phyloP scores from a whole-genome alignment of 1,140 invertebrate genomes.

The Olivierus martensii region DNA sequence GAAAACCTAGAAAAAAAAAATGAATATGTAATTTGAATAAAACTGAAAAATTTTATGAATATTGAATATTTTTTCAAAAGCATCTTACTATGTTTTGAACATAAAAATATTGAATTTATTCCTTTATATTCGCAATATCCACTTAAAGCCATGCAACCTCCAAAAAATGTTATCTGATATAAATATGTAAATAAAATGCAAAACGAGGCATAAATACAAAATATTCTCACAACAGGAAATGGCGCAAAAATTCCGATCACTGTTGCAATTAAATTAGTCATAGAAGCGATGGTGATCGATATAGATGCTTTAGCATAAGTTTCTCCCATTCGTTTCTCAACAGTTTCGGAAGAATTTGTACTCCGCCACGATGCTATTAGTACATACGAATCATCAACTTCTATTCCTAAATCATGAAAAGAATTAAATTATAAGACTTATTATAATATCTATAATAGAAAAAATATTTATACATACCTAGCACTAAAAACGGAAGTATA shows the following conservation, averaged over 20 bases:
- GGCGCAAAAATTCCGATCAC: slow-evolving; percentile 87
- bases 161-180: slow-evolving; percentile 89
- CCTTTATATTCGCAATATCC: slow-evolving; percentile 74
- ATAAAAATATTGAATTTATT: slow-evolving; percentile 38
- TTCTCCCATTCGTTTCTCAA: slow-evolving; percentile 69
- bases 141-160: slow-evolving; percentile 73
- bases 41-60: too few species aligned
- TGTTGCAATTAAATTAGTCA: slow-evolving; percentile 92
- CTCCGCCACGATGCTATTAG: slow-evolving; percentile 86
- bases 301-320: slow-evolving; percentile 90
- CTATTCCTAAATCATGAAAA: slow-evolving; percentile 52
- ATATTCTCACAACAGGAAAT: slow-evolving; percentile 86
- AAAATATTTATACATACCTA: too few species aligned
- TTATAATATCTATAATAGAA: too few species aligned
- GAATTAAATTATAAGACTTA: too few species aligned
- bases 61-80: too few species aligned
- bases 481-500: too few species aligned
- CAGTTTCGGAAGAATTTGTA: slow-evolving; percentile 57
- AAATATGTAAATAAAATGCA: slow-evolving; percentile 84
- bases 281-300: slow-evolving; percentile 91
- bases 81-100: too few species aligned
- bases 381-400: slow-evolving; percentile 92
- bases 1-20: too few species aligned
- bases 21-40: too few species aligned
- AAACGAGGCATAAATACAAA: slow-evolving; percentile 88